These are phyloP conservation scores for Clinocottus analis DNA, from an alignment of 2,113 vertebrate species.

Conservation along the genomic window DNA sequence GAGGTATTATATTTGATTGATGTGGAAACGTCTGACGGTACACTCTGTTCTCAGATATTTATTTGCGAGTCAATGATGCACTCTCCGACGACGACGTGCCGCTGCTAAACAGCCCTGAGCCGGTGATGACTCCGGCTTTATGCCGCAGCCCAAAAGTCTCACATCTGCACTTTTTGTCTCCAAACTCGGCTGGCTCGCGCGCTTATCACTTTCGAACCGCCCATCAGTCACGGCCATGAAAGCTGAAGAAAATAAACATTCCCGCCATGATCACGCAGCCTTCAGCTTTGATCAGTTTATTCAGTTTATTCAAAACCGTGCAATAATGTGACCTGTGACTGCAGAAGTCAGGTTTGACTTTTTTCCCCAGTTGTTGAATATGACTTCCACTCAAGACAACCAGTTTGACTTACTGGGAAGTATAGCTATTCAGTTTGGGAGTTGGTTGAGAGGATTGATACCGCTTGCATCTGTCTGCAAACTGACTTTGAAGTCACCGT, in stretches of 20 bases:
- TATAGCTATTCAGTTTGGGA: not conserved
- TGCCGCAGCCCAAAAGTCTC: slow-evolving; percentile 46
- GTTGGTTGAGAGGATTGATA: not conserved
- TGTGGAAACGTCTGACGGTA: slow-evolving; percentile 61
- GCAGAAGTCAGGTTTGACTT: not conserved
- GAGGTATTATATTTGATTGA: slow-evolving; percentile 71
- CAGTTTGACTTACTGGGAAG: not conserved
- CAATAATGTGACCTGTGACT: not conserved
- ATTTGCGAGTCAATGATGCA: slow-evolving; percentile 66
- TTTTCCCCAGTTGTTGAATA: not conserved
- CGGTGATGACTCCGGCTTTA: slow-evolving; percentile 52
- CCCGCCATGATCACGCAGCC: not conserved
- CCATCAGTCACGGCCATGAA: slow-evolving; percentile 41
- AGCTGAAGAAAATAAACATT: slow-evolving; percentile 50
- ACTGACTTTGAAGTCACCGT: not conserved
- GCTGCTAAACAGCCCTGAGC: slow-evolving; percentile 57
- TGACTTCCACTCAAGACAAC: not conserved
- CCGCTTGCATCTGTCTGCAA: not conserved
- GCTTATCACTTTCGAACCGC: slow-evolving; percentile 46
- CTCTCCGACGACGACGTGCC: slow-evolving; percentile 43
- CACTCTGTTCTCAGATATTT: slow-evolving; percentile 70
- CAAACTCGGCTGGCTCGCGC: slow-evolving; percentile 46
- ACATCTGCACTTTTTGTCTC: slow-evolving; percentile 44
- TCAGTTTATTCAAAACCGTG: not conserved
- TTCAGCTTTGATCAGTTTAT: slow-evolving; percentile 18